A percentile compares a stretch with the other conserved stretches of the same genome.
Evolutionary conservation across 2,113 vertebrate genomes (phyloP).

Genomic region (Tupaia chinensis): DNA sequence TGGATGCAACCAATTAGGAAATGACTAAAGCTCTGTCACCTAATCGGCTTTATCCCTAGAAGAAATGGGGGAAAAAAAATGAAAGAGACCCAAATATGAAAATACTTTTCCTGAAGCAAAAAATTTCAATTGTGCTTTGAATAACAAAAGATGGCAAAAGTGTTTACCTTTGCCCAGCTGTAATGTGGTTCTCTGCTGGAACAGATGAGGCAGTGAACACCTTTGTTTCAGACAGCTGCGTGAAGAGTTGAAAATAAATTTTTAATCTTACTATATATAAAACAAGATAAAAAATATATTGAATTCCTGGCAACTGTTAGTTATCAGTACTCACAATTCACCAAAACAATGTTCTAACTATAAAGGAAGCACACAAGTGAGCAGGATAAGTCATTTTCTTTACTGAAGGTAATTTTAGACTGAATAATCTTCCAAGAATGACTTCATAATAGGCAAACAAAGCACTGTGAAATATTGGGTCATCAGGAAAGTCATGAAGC

Average conservation of each 20-base stretch:
- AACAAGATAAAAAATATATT: background rate
- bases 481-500: too few relatives aligned
- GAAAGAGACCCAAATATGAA: background rate
- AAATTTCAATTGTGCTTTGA: conserved; percentile 26
- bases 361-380: background rate
- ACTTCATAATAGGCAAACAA: background rate
- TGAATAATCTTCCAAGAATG: background rate
- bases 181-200: conserved; percentile 91
- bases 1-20: background rate
- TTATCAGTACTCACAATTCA: background rate
- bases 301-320: conserved; percentile 18
- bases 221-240: conserved; percentile 97
- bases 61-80: background rate
- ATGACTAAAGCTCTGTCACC: background rate
- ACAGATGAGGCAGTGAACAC: conserved; percentile 96
- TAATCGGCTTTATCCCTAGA: background rate
- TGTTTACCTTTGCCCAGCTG: conserved; percentile 91
- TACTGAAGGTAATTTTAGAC: background rate
- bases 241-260: background rate
- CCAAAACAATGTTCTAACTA: background rate
- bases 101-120: background rate
- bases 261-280: conserved; percentile 54
- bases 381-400: background rate
- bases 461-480: too few relatives aligned
- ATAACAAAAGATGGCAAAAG: background rate